phyloP scores from a whole-genome alignment of 2,888 invertebrate genomes.

The Spilarctia lutea region DNA sequence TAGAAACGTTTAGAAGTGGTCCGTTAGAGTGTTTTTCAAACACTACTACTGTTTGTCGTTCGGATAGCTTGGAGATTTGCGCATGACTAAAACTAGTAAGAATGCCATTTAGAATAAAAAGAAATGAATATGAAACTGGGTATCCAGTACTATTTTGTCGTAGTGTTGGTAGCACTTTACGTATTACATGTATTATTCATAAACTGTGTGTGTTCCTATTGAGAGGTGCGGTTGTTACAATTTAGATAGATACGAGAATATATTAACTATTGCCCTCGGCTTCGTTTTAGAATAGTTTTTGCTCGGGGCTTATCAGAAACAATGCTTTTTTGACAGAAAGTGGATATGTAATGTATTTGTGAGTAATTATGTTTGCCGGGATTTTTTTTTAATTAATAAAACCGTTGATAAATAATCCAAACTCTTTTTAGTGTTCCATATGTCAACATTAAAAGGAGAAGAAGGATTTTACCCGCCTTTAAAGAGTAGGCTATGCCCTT shows the following conservation, averaged over 20 bases:
- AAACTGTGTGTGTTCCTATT: background rate
- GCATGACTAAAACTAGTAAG: conserved; percentile 6
- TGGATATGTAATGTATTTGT: background rate
- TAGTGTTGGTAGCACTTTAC: conserved; percentile 52
- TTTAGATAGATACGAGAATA: background rate
- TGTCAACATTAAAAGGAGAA: too few relatives aligned
- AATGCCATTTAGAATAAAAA: conserved; percentile 2
- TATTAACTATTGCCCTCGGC: background rate
- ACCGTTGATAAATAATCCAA: too few relatives aligned
- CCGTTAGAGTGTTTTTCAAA: conserved; percentile 66
- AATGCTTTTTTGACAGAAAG: background rate
- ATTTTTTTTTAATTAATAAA: background rate
- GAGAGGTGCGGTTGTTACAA: background rate
- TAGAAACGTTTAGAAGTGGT: conserved; percentile 58
- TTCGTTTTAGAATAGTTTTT: background rate
- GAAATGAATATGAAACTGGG: background rate
- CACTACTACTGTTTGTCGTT: conserved; percentile 44
- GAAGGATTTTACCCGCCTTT: too few relatives aligned
- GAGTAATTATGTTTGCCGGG: background rate
- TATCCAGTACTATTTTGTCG: background rate
- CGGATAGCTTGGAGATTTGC: conserved; percentile 18
- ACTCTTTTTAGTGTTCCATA: too few relatives aligned
- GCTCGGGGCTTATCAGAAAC: background rate
- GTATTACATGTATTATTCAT: conserved; percentile 81
- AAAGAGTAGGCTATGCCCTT: too few relatives aligned